Base-by-base conservation (phyloP, 1,140 invertebrate genomes). In the Aethina tumida region DNA sequence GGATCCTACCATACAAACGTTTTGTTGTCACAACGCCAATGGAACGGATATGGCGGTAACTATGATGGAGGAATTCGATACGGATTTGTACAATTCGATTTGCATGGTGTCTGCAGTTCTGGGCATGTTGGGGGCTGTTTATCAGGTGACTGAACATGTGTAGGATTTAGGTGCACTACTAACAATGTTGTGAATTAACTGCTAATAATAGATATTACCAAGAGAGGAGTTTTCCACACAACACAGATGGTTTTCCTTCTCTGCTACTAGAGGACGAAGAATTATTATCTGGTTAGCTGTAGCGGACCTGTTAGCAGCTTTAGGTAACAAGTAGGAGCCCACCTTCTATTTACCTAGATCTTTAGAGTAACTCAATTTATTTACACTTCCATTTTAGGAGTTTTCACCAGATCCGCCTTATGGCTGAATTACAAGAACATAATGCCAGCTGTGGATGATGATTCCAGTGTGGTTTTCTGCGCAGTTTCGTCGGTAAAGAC, bases 221-320 rank as follows among this genome's bases (percentile, higher is more conserved):
- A 46, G 50, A 41, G 46, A 54, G 41, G 44, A 59, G 33, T 49
- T 45, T 43, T 35, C 49, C 9, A 55, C 50, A 36, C 49, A 50
- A 29, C 47, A 64, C 35, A 63, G 71, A 45, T 70, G 67, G 58
- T 65, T 73, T 31, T 70, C 62, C 7, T 66, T 69, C 40, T 70
- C 74, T 2, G 67, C 70, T 15, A 63, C 63, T 5, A 66, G 80
- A 49, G 79, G 80, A 25, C 64, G 78, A 32, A 65, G 71, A 41
- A 84, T 85, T 27, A 81, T 86, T 34, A 65, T 81, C 27, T 85
- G 81, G 79, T 62, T 87, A 14, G 82, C 84, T 9, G 62, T 82
- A 32, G 78, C 82, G 18, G 83, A 86, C 68, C 65, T 86, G 12
- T 57, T 84, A 21, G 84, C 82, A 35, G 78, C 82, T 8, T 58